phyloP scores from a whole-genome alignment of 2,113 vertebrate species.

The Pantherophis guttatus region DNA sequence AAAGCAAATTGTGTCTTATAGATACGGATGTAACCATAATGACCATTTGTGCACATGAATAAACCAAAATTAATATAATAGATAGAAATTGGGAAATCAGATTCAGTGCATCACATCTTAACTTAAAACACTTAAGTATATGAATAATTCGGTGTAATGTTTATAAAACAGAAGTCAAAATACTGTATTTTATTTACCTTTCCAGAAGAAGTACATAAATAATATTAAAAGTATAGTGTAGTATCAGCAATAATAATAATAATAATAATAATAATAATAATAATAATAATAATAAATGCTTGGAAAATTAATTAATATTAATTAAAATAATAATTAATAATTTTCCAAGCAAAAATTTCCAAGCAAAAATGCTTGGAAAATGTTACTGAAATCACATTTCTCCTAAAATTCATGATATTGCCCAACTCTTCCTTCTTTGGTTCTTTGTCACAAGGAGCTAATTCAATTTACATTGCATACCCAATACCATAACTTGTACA shows the following conservation, averaged over 20 bases:
- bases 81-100: not conserved
- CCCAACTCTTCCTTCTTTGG: not conserved
- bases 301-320: too few relatives aligned
- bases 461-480: not conserved
- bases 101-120: not conserved
- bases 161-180: slow-evolving; percentile 52
- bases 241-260: not conserved
- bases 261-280: too few relatives aligned
- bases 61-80: not conserved
- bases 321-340: too few relatives aligned
- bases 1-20: not conserved
- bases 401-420: not conserved
- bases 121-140: slow-evolving; percentile 28
- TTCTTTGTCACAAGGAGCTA: not conserved
- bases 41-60: not conserved
- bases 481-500: not conserved
- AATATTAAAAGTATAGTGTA: not conserved
- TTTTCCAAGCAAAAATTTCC: too few relatives aligned
- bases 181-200: not conserved
- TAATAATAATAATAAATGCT: too few relatives aligned
- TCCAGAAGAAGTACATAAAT: not conserved
- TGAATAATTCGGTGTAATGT: not conserved
- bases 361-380: not conserved
- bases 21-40: not conserved
- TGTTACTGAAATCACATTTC: not conserved